A percentile compares a stretch with the other conserved stretches of the same genome.
These are phyloP conservation scores for Ptychochromis oligacanthus DNA, from an alignment of 2,113 vertebrate genomes.

Conservation along the genomic window DNA sequence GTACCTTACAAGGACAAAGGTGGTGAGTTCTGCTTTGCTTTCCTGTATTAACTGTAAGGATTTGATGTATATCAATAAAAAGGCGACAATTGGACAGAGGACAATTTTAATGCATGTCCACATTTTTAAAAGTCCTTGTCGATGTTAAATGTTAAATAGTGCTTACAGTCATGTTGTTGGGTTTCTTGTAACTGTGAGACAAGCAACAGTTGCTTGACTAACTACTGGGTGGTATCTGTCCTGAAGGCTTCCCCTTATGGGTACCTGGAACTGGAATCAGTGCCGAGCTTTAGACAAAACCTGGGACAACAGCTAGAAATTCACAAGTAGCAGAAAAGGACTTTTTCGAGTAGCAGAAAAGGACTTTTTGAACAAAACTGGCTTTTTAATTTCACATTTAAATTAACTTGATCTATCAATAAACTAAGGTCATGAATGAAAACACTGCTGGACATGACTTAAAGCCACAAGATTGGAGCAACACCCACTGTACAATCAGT, in stretches of 20 bases:
- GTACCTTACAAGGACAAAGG: neutral
- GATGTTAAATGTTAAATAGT: neutral
- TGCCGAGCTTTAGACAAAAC: neutral
- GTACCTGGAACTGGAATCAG: fast-evolving
- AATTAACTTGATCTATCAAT: neutral
- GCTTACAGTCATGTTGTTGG: neutral
- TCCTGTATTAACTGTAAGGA: neutral
- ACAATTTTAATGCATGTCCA: neutral
- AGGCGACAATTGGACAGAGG: neutral
- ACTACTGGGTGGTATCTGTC: neutral
- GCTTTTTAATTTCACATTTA: neutral
- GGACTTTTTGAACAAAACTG: neutral
- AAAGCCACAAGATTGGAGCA: too few species aligned
- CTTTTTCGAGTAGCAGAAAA: neutral
- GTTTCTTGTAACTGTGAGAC: neutral
- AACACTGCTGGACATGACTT: neutral
- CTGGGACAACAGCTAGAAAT: neutral
- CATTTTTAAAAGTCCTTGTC: neutral
- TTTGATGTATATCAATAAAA: neutral
- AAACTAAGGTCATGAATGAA: neutral
- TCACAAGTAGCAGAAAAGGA: neutral
- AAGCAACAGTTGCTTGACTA: neutral
- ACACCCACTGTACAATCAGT: neutral
- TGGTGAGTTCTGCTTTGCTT: neutral
- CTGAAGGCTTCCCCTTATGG: neutral